Percentiles rank a stretch among this genome's conserved stretches.
Evolutionary conservation across 2,113 vertebrate genomes (phyloP).

Genomic region (Zapus hudsonius): DNA sequence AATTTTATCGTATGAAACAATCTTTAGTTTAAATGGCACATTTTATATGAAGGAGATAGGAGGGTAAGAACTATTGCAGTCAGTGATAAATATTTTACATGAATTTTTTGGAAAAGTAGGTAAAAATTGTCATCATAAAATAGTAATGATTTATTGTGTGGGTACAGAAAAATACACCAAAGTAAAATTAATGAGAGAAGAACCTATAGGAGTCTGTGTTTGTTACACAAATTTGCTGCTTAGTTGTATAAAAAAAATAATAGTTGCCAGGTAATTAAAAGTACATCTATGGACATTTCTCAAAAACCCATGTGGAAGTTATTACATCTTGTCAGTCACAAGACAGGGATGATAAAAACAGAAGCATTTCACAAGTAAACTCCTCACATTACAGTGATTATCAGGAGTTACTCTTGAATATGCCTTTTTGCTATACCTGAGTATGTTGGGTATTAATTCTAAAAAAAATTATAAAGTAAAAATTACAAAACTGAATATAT

Average conservation of each 20-base stretch:
- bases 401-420: not conserved
- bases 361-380: not conserved
- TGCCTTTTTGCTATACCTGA: too few relatives aligned
- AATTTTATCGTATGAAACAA: not conserved
- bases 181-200: not conserved
- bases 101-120: not conserved
- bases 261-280: not conserved
- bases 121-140: not conserved
- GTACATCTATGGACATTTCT: not conserved
- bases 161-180: fast-evolving
- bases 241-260: not conserved
- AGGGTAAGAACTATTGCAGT: not conserved
- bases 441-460: not conserved
- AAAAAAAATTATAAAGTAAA: not conserved
- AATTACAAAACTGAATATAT: not conserved
- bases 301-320: not conserved
- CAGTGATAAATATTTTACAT: not conserved
- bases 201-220: not conserved
- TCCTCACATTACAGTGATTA: not conserved
- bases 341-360: not conserved
- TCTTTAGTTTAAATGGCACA: not conserved
- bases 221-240: not conserved
- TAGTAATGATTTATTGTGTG: not conserved
- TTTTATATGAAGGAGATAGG: not conserved
- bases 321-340: not conserved